A percentile compares a stretch with the other conserved stretches of the same genome.
These are phyloP conservation scores for Platorchestia sp. DNA, from an alignment of 1,140 invertebrate species.

Conservation along the genomic window DNA sequence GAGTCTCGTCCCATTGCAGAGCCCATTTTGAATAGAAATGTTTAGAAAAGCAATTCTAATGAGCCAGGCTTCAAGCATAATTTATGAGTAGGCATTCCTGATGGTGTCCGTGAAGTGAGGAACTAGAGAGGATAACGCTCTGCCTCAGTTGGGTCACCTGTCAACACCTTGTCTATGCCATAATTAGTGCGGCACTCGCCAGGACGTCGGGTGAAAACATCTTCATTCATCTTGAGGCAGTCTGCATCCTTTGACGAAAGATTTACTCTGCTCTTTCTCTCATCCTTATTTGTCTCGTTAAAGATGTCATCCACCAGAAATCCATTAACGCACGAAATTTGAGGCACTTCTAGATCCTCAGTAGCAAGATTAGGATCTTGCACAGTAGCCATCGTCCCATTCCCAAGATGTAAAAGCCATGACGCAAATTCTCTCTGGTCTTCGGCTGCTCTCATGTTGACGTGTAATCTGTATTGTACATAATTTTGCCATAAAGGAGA, in stretches of 20 bases:
- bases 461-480: too few species aligned
- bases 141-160: too few species aligned
- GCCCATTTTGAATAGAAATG: constrained; percentile 4
- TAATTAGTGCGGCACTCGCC: too few species aligned
- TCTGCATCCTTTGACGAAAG: neutral
- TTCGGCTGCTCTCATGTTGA: too few species aligned
- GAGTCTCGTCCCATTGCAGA: neutral
- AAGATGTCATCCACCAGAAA: neutral
- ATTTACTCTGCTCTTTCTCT: neutral
- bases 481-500: too few species aligned
- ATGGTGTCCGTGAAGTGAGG: too few species aligned
- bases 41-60: neutral
- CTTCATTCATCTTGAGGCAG: neutral
- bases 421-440: neutral
- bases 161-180: too few species aligned
- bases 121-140: too few species aligned
- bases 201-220: too few species aligned
- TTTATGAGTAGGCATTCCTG: neutral
- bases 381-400: neutral
- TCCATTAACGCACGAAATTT: neutral
- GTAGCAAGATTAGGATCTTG: neutral
- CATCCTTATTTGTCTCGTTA: neutral
- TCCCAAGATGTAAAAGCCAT: neutral
- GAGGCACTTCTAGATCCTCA: neutral
- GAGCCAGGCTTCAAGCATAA: neutral